phyloP scores from a whole-genome alignment of 2,888 invertebrate species.

The Nebria brevicollis region DNA sequence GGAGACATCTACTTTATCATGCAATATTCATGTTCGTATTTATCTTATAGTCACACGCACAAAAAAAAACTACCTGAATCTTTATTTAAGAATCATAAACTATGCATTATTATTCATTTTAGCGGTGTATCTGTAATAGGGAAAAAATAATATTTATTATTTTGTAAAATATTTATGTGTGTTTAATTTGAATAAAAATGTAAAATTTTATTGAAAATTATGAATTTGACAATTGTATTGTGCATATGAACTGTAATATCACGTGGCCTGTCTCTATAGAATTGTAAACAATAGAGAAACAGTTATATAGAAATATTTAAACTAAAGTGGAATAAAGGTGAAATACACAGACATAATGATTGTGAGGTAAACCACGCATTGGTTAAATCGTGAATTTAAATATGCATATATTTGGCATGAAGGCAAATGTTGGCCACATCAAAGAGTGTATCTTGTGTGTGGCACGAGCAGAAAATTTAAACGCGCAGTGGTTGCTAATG shows the following conservation, averaged over 20 bases:
- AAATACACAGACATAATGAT: slow-evolving; percentile 14
- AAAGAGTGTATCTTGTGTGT: slow-evolving; percentile 17
- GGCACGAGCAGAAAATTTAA: neutral
- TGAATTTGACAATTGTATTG: neutral
- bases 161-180: too few relatives aligned
- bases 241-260: neutral
- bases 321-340: neutral
- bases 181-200: too few relatives aligned
- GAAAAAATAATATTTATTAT: too few relatives aligned
- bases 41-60: too few relatives aligned
- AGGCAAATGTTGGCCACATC: slow-evolving; percentile 41
- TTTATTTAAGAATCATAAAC: too few relatives aligned
- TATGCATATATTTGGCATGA: slow-evolving; percentile 24
- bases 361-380: slow-evolving; percentile 27
- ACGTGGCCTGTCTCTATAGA: neutral
- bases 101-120: too few relatives aligned
- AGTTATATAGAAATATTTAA: neutral
- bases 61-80: neutral
- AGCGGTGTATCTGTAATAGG: too few relatives aligned
- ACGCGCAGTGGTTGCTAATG: neutral
- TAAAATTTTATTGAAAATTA: too few relatives aligned
- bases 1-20: slow-evolving; percentile 45
- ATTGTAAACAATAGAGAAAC: neutral
- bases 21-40: neutral
- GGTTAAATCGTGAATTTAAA: slow-evolving; percentile 35